Percentiles rank a stretch among this genome's conserved stretches.
Evolutionary conservation across 2,113 vertebrate species (phyloP).

Genomic region (Nerophis lumbriciformis): DNA sequence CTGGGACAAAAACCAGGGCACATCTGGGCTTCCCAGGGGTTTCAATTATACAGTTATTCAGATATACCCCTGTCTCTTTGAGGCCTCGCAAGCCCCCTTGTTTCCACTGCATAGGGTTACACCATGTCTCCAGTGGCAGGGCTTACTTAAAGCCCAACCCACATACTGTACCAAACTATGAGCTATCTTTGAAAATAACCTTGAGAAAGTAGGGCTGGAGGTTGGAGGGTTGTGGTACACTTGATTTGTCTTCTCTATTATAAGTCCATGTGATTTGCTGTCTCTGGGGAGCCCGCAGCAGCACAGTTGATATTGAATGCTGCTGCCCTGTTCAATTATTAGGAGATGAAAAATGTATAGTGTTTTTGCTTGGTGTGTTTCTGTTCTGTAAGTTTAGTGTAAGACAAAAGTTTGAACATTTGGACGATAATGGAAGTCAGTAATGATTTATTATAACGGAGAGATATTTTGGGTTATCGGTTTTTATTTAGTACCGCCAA

Average conservation of each 20-base stretch:
- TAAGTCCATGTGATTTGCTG: conserved; percentile 57
- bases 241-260: conserved; percentile 66
- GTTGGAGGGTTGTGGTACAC: conserved; percentile 52
- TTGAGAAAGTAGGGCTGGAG: conserved; percentile 71
- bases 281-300: conserved; percentile 55
- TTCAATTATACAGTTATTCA: conserved; percentile 52
- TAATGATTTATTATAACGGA: not conserved
- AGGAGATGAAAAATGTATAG: conserved; percentile 39
- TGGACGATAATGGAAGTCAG: conserved; percentile 26
- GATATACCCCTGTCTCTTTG: conserved; percentile 39
- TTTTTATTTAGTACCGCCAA: no score
- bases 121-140: conserved; percentile 54
- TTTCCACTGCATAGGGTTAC: conserved; percentile 49
- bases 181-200: conserved; percentile 75
- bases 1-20: conserved; percentile 46
- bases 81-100: conserved; percentile 36
- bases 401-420: conserved; percentile 27
- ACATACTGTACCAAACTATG: conserved; percentile 60
- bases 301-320: conserved; percentile 34
- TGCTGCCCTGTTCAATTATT: conserved; percentile 43
- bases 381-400: conserved; percentile 36
- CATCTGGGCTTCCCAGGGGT: conserved; percentile 57
- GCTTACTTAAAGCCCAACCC: conserved; percentile 66
- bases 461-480: not conserved
- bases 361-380: conserved; percentile 30